These are phyloP conservation scores for Trachythela sp. DNA, from an alignment of 64 coral and sea anemone species.

Conservation along the genomic window DNA sequence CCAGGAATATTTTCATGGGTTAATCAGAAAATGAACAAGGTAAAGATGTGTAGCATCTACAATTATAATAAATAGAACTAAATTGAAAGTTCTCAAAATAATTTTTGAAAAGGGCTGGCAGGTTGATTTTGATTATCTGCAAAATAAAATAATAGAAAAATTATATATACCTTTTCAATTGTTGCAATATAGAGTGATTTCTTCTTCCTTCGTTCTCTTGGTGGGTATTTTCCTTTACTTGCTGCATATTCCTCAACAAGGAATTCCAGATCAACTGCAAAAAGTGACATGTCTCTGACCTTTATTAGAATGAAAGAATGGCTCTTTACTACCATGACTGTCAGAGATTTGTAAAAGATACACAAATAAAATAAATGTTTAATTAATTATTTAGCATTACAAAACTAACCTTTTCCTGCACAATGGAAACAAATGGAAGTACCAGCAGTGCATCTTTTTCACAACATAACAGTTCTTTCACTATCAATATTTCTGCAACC, in stretches of 20 bases:
- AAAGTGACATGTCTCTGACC: constrained; percentile 75
- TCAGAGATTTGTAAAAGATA: too few relatives aligned
- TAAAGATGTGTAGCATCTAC: too few relatives aligned
- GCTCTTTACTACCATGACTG: too few relatives aligned
- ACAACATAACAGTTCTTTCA: constrained; percentile 78
- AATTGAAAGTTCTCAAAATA: too few relatives aligned
- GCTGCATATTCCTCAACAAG: constrained; percentile 94
- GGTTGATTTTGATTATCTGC: too few relatives aligned
- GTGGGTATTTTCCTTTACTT: constrained; percentile 77
- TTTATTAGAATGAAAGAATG: constrained; percentile 22
- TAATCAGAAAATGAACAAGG: too few relatives aligned
- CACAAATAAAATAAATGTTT: too few relatives aligned
- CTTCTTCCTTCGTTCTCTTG: constrained; percentile 75
- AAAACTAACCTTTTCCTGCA: constrained; percentile 81
- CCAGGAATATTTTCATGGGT: too few relatives aligned
- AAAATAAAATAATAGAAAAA: too few relatives aligned
- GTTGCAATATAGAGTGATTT: constrained; percentile 87
- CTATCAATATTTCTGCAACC: constrained; percentile 89
- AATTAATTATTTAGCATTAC: not conserved
- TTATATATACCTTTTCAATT: constrained; percentile 86
- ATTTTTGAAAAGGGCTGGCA: too few relatives aligned
- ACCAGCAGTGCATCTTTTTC: constrained; percentile 81
- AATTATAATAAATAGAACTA: too few relatives aligned
- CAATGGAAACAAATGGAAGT: constrained; percentile 96
- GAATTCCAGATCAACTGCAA: constrained; percentile 92